These are phyloP conservation scores for Nasonia vitripennis DNA, from an alignment of 1,140 invertebrate species.

Conservation along the genomic window DNA sequence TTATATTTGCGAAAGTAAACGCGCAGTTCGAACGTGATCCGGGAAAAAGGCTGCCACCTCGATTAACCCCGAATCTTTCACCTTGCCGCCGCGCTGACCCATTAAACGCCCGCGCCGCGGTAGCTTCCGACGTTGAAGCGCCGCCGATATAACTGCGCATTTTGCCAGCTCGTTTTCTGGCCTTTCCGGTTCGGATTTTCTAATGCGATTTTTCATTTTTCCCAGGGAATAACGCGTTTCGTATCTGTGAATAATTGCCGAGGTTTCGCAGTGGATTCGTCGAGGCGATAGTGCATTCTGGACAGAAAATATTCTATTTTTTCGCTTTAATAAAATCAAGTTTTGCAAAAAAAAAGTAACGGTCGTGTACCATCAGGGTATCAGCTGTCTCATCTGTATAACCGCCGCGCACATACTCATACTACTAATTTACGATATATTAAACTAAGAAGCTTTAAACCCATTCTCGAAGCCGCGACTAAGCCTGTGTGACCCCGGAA, in stretches of 20 bases:
- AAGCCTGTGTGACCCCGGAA: constrained; percentile 45
- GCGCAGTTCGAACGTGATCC: constrained; percentile 40
- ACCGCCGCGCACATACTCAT: background rate
- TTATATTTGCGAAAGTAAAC: constrained; percentile 54
- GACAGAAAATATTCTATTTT: background rate
- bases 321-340: background rate
- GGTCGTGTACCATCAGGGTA: background rate
- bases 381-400: background rate
- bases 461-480: background rate
- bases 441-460: background rate
- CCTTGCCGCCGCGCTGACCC: constrained; percentile 37
- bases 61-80: constrained; percentile 62
- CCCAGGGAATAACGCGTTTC: background rate
- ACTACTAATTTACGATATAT: constrained; percentile 31
- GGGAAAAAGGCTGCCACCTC: constrained; percentile 49
- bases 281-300: too few relatives aligned
- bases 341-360: background rate
- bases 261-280: background rate
- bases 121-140: constrained; percentile 16
- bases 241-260: background rate
- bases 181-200: background rate
- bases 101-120: constrained; percentile 10
- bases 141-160: background rate
- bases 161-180: background rate
- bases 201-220: background rate